Conservation (phyloP, 2,113 vertebrate genomes). For the Pithys albifrons region DNA sequence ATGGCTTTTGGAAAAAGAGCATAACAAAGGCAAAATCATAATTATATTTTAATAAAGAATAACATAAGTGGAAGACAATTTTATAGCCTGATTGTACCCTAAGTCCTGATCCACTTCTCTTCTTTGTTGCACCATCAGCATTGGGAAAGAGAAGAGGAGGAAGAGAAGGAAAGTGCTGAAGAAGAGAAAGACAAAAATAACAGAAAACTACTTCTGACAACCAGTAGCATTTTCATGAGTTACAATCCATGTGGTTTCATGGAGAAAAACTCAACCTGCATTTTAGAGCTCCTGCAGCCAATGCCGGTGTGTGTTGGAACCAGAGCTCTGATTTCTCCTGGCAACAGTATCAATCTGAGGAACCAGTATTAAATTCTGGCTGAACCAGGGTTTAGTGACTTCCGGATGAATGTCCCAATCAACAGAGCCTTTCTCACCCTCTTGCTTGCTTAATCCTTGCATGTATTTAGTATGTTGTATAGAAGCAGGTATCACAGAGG, state of each 20-base stretch:
- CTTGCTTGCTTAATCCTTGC: not conserved
- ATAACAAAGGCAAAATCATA: not conserved
- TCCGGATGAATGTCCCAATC: not conserved
- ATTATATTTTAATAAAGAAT: not conserved
- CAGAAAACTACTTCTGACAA: not conserved
- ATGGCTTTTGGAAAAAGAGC: not conserved
- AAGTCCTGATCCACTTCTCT: not conserved
- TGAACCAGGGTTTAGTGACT: not conserved
- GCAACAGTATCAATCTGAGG: not conserved
- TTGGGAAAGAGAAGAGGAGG: not conserved
- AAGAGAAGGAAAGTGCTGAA: not conserved
- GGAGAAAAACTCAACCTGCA: not conserved
- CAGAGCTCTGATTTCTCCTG: not conserved
- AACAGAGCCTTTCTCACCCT: not conserved
- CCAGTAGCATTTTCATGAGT: not conserved
- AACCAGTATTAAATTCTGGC: rapidly evolving
- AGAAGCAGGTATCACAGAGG: not conserved
- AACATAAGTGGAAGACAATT: not conserved
- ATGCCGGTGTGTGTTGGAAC: not conserved
- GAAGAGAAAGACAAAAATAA: not conserved
- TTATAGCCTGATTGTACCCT: not conserved
- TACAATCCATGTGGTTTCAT: not conserved
- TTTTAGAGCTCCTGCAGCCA: not conserved
- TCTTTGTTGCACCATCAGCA: not conserved
- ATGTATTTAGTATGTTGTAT: rapidly evolving